These are phyloP conservation scores for Cephus rjabovi DNA, from an alignment of 2,888 invertebrate species.

Conservation along the genomic window DNA sequence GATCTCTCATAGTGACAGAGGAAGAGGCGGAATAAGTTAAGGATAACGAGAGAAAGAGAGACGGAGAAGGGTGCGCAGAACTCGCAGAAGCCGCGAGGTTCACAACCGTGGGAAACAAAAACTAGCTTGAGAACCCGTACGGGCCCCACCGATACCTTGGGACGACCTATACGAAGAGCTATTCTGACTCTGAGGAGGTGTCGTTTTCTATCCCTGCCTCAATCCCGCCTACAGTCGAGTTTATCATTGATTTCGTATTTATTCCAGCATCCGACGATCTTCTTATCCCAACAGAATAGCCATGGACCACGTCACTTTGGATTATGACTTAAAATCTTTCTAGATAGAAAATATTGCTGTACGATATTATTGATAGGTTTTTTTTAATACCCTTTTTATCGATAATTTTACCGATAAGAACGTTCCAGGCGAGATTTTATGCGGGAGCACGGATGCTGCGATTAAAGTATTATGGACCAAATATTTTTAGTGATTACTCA, in stretches of 20 bases:
- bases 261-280: slow-evolving; percentile 25
- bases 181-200: slow-evolving; percentile 51
- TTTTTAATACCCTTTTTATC: no score
- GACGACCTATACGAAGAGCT: slow-evolving; percentile 20
- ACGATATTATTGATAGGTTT: no score
- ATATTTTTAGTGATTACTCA: no score
- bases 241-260: slow-evolving; percentile 50
- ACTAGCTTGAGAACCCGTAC: slow-evolving; percentile 17
- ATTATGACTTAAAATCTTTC: no score
- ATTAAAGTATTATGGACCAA: no score
- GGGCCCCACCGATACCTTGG: not conserved
- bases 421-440: no score
- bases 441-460: no score
- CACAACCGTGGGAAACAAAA: slow-evolving; percentile 31
- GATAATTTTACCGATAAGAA: no score
- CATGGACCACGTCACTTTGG: no score
- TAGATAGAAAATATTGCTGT: no score
- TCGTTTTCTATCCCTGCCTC: slow-evolving; percentile 41
- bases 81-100: slow-evolving; percentile 10
- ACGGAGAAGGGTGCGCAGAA: not conserved
- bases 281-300: no score
- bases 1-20: no score
- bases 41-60: not conserved
- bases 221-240: slow-evolving; percentile 39
- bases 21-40: not conserved